Evolutionary conservation across 2,888 invertebrate species (phyloP), one percentile per base, ranked within the genome.

Genomic region (Fragum whitleyi): DNA sequence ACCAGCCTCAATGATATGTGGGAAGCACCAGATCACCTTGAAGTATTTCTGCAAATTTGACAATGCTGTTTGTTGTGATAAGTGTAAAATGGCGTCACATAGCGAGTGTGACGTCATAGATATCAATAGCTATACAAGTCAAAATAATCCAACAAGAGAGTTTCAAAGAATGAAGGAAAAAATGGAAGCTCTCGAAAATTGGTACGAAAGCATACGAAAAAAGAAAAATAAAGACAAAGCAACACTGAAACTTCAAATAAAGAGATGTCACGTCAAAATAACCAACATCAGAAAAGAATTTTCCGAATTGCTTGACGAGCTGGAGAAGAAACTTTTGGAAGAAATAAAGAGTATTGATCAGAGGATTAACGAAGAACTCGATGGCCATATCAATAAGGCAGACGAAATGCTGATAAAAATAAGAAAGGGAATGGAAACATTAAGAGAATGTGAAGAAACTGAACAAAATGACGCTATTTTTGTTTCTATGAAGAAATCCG

Each of bases 31-130:
- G 26, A 57, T 23, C 3, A 57, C 21, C 23, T 11, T 57, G 2
- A 23, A 57, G 14, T 57, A 57, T 57, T 57, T 57, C 57, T 57
- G 57, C 57, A 57, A 57, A 23, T 2, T 6, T 26, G 57, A 57
- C 14, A 26, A 57, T 14, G 14, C 14, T 7, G 57, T 57, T 21
- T 26, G 21, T 26, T 57, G 57, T 57, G 2, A 11, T 23, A 26
- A 23, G n/a, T 57, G 57, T 14, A 23, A 57, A 14, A 57, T 2
- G 57, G 11, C 26, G 57, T 57, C 57, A 2, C 57, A 57, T 14
- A 26, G 21, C 3, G n/a, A 23, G 2, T 57, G 57, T 57, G 57
- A 57, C 11, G 11, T 26, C 2, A n/a, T 23, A 23, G 57, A 57
- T 14, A 57, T 57, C 21, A 23, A 14, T 23, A 57, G 5, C 2